Evolutionary conservation across 2,113 vertebrate genomes (phyloP).

Genomic region (Lycaon pictus): DNA sequence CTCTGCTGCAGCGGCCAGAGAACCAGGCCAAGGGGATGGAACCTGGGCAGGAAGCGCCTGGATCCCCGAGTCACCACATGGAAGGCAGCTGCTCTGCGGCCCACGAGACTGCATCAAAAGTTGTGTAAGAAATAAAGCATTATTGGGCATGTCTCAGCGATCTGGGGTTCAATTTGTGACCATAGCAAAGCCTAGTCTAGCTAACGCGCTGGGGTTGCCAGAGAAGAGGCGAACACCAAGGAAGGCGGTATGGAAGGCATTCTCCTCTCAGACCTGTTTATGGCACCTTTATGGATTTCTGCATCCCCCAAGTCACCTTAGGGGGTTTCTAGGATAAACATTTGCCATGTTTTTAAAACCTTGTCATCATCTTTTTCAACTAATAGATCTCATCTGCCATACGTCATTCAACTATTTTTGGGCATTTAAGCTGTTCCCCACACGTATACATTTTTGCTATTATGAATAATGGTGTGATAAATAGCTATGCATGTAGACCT

Average conservation of each 20-base stretch:
- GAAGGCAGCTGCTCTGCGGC: background rate
- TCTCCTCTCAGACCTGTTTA: background rate
- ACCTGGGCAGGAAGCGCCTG: background rate
- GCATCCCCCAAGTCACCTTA: background rate
- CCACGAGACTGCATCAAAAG: background rate
- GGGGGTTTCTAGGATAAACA: background rate
- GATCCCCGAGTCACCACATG: background rate
- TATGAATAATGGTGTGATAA: background rate
- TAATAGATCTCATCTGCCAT: background rate
- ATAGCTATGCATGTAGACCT: background rate
- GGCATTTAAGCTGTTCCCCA: background rate
- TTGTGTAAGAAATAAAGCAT: background rate
- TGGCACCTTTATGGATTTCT: background rate
- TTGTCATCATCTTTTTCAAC: background rate
- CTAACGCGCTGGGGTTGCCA: background rate
- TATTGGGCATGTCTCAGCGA: background rate
- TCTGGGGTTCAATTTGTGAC: background rate
- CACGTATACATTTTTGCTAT: background rate
- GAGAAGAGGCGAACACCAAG: accelerated
- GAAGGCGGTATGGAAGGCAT: background rate
- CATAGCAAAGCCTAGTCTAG: background rate
- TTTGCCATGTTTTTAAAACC: conserved; percentile 19
- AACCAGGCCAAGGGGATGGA: background rate
- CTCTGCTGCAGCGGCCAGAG: background rate
- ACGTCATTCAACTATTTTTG: background rate